Conservation (phyloP, 2,888 invertebrate species). For the Hypercompe scribonia region DNA sequence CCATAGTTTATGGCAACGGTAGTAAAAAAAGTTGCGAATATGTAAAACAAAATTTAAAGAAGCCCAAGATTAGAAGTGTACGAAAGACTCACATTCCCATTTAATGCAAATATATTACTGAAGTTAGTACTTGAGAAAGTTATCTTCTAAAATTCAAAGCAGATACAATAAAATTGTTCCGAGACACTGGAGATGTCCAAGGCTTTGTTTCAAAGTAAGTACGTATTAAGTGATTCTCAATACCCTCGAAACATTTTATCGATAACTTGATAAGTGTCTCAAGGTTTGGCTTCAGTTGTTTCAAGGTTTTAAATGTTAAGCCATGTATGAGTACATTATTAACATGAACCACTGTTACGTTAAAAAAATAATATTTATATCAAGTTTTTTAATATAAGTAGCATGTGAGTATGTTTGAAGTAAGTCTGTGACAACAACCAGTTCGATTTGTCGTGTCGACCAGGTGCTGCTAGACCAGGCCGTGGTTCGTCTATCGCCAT, state of each 20-base stretch:
- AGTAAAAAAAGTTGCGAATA: too few relatives aligned
- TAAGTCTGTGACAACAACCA: neutral
- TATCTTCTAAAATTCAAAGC: neutral
- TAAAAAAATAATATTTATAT: too few relatives aligned
- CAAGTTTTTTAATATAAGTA: neutral
- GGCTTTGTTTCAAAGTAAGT: constrained; percentile 2
- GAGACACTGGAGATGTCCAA: neutral
- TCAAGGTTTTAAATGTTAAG: neutral
- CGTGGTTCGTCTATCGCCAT: too few relatives aligned
- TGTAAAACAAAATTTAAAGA: neutral
- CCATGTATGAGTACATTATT: neutral
- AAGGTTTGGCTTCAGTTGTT: neutral
- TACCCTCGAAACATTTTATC: neutral
- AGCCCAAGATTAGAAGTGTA: neutral
- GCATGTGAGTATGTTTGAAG: neutral
- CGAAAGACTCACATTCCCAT: neutral
- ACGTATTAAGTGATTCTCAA: constrained; percentile 8
- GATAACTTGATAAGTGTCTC: constrained; percentile 4
- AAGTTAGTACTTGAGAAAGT: neutral
- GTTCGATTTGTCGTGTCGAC: too few relatives aligned
- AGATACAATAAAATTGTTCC: neutral
- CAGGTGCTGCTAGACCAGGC: neutral
- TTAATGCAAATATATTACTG: neutral
- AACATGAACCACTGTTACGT: neutral
- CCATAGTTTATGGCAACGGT: too few relatives aligned